Base-by-base conservation (phyloP, 1,140 invertebrate species). In the Sarcophaga peregrina region DNA sequence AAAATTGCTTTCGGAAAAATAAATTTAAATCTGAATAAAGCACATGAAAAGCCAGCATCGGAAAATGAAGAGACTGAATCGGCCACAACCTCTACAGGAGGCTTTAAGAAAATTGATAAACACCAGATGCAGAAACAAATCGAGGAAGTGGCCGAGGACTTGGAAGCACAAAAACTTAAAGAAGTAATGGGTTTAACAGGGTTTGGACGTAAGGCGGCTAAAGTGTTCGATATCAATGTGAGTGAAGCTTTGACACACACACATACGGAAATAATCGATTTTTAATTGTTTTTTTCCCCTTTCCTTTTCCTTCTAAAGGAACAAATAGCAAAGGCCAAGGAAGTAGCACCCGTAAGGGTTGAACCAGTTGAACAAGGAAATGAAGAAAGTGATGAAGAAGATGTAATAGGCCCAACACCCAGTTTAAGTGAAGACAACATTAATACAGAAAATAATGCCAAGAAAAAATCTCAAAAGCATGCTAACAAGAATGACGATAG, bases 151-250 rank as follows among this genome's bases (percentile, higher is more conserved):
- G 92, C 94, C 25, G 94, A 95, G 20, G 95, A 95, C 85, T 89
- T 93, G 45, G 95, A 95, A 87, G 92, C 89, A 37, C 92, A 94
- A 84, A 92, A 94, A 83, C 90, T 95, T 0, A 92, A 95, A 84
- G 91, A 93, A 84, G 89, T 95, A 0, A 96, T 96, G 95, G 95
- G 95, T 1, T 94, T 96, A 80, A 93, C 93, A 75, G 92, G 93
- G 11, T 96, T 96, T 88, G 95, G 95, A 1, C 95, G 95, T 84
- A 96, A 95, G 86, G 94, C 95, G 0, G 95, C 95, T 0, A 95
- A 95, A 87, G 92, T 93, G 11, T 95, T 95, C 86, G 93, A 96
- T 86, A 91, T 96, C 3, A 92, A 94, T 86, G 92, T 93, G 86
- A 90, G 83, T 74, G 25, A 25, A 62, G 62, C 54, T 72, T 68